Base-by-base conservation (phyloP, 2,888 invertebrate genomes). In the Onchidella celtica region DNA sequence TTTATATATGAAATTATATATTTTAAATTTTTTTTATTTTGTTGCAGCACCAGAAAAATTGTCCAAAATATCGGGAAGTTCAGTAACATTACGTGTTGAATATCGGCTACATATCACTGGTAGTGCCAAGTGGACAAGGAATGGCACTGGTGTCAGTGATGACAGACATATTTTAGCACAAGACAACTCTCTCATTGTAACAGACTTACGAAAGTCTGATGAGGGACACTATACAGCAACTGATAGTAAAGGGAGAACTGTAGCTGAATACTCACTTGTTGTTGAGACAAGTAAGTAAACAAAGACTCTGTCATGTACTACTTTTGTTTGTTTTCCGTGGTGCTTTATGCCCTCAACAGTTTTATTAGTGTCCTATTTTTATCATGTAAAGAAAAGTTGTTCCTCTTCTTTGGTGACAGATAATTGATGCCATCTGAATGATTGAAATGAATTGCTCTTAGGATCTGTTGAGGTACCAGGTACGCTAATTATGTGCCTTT, bases 101-200 rank as follows among this genome's bases (percentile, higher is more conserved):
- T 86, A 84, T 72, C 85, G 84, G 36, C 84, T 86, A n/a, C 85
- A 85, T 75, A 85, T 85, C 61, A 77, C 72, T 34, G 87, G 86
- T 47, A 74, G 63, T 11, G 87, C 86, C 27, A 76, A 72, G 29
- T 87, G 87, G 87, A 85, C 79, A 61, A 84, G 84, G 47, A 83
- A 86, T 76, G 79, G 79, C 14, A 75, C 83, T 9, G 47, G 79
- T 55, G 73, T 86, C 27, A 57, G 63, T 4, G 83, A 82, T 36
- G 82, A 84, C 57, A 78, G 84, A 17, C 85, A 86, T 59, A 85
- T 88, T 29, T 66, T 87, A 21, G 86, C 87, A 14, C 84, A 85
- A 24, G 86, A 86, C 69, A 86, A 88, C 40, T 86, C 88, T 2
- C 81, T 88, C 24, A 85, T 88, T 63, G 85, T 88, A 38, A 85